Percentiles rank a stretch among this genome's conserved stretches.
phyloP scores from a whole-genome alignment of 2,797 vertebrate genomes.

The Sebastes hopkinsi region DNA sequence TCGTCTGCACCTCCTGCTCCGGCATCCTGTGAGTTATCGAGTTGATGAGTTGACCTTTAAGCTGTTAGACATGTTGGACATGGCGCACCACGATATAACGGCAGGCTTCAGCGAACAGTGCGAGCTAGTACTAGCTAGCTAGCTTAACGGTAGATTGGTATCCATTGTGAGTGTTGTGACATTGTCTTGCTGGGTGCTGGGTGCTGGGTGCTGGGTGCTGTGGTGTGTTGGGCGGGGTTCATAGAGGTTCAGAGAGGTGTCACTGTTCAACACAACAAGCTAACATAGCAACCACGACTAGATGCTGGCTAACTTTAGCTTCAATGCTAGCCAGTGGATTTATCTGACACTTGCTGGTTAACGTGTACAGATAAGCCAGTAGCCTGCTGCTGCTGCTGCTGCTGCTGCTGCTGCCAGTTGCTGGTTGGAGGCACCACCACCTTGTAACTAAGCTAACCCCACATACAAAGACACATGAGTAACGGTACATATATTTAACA shows the following conservation, averaged over 20 bases:
- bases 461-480: not conserved
- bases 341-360: conserved; percentile 43
- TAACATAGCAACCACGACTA: conserved; percentile 3
- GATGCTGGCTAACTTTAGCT: conserved; percentile 46
- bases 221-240: conserved; percentile 52
- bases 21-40: conserved; percentile 90
- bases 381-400: conserved; percentile 16
- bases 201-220: not conserved
- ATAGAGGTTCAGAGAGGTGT: conserved; percentile 1
- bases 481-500: no score
- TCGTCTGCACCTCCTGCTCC: conserved; percentile 98
- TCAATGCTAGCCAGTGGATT: conserved; percentile 31
- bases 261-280: not conserved
- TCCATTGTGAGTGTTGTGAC: conserved; percentile 38
- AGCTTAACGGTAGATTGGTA: not conserved
- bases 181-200: conserved; percentile 26
- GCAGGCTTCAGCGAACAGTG: not conserved
- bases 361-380: conserved; percentile 36
- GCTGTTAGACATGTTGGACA: conserved; percentile 13
- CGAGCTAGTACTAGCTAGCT: conserved; percentile 22
- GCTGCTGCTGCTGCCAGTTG: conserved; percentile 40
- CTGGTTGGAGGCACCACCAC: conserved; percentile 10
- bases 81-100: conserved; percentile 36
- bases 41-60: conserved; percentile 68
- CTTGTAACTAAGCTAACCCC: not conserved